These are phyloP conservation scores for Pegoplata infirma DNA, from an alignment of 2,888 invertebrate genomes.

Conservation along the genomic window DNA sequence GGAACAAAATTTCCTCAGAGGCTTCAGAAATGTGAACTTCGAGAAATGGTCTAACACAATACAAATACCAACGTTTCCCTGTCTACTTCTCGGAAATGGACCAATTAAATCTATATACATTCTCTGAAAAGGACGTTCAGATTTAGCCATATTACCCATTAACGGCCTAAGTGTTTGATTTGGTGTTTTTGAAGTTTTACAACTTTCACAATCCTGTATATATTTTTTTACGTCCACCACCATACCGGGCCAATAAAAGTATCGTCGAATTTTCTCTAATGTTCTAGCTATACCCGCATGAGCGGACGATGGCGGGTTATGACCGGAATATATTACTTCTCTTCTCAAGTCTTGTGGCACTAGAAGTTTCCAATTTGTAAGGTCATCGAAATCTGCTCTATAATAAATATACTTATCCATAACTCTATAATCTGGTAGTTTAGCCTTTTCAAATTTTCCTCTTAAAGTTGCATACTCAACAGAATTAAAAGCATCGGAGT, in stretches of 20 bases:
- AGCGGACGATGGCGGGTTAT: conserved; percentile 6
- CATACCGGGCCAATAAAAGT: too few relatives aligned
- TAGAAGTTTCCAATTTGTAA: conserved; percentile 7
- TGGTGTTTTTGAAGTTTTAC: conserved; percentile 35
- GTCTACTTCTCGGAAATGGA: conserved; percentile 49
- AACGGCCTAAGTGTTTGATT: conserved; percentile 31
- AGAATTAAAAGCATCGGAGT: not conserved
- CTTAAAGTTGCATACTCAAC: not conserved
- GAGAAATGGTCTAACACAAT: conserved; percentile 47
- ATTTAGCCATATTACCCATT: conserved; percentile 31
- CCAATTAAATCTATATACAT: conserved; percentile 30
- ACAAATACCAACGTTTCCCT: conserved; percentile 38
- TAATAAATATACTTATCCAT: conserved; percentile 5
- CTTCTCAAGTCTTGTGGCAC: not conserved
- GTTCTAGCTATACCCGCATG: conserved; percentile 27
- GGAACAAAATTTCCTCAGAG: too few relatives aligned
- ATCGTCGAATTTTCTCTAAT: conserved; percentile 13
- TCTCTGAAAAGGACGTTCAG: conserved; percentile 43
- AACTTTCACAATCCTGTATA: too few relatives aligned
- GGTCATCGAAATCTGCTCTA: not conserved
- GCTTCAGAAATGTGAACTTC: conserved; percentile 48
- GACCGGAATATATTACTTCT: not conserved
- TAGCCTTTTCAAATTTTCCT: not conserved
- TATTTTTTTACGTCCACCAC: too few relatives aligned
- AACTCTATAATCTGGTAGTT: conserved; percentile 10